These are phyloP conservation scores for Idaea aversata DNA, from an alignment of 2,888 invertebrate species.

Conservation along the genomic window DNA sequence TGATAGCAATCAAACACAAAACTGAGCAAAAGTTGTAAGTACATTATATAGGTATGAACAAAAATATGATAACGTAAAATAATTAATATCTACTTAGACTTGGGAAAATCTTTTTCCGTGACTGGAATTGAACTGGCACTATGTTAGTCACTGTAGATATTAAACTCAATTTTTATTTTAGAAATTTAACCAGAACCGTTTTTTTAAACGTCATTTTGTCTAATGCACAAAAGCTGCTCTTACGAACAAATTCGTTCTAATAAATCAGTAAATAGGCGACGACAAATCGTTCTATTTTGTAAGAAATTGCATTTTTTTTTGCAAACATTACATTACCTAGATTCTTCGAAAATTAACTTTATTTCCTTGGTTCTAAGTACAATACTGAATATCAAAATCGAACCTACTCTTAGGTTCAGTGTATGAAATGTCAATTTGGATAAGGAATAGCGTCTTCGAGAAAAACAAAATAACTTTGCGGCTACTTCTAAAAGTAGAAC, in stretches of 20 bases:
- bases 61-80: no score
- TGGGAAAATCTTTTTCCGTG: no score
- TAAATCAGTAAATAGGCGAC: background rate
- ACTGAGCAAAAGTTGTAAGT: no score
- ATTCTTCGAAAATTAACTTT: background rate
- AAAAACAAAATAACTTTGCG: conserved; percentile 17
- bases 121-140: no score
- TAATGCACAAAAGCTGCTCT: background rate
- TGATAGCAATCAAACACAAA: no score
- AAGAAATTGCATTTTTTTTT: background rate
- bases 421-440: background rate
- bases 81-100: no score
- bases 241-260: background rate
- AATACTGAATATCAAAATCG: background rate
- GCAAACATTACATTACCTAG: background rate
- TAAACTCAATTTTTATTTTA: background rate
- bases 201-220: background rate
- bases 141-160: no score
- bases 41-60: no score
- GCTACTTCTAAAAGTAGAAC: background rate
- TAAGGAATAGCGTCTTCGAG: background rate
- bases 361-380: background rate
- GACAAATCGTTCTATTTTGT: background rate
- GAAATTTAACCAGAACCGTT: background rate
- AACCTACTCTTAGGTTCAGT: background rate